phyloP scores from a whole-genome alignment of 1,140 invertebrate species.

The Rhagoletis zephyria region DNA sequence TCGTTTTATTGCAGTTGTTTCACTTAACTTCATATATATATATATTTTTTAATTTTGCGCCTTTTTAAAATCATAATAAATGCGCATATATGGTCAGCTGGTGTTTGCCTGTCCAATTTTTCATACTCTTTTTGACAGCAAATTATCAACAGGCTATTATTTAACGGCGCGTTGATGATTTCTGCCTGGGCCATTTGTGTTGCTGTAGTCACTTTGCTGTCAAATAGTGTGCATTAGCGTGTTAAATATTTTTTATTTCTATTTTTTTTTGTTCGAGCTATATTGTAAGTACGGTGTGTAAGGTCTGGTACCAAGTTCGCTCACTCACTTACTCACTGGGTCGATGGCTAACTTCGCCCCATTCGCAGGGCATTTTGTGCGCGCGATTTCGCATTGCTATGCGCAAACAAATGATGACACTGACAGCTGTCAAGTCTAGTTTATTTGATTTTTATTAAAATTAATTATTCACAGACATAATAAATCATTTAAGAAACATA shows the following conservation, averaged over 20 bases:
- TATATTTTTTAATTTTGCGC: neutral
- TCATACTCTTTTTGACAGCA: slow-evolving; percentile 39
- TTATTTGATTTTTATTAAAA: slow-evolving; percentile 55
- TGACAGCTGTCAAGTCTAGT: slow-evolving; percentile 54
- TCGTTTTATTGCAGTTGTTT: neutral
- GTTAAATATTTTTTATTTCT: neutral
- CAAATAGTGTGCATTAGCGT: slow-evolving; percentile 6
- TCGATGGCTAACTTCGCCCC: neutral
- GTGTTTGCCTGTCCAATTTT: slow-evolving; percentile 24
- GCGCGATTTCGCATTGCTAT: slow-evolving; percentile 27
- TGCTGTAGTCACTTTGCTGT: slow-evolving; percentile 27
- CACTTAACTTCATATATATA: no score
- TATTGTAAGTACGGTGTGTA: neutral
- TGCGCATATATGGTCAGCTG: neutral
- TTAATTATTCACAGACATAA: slow-evolving; percentile 53
- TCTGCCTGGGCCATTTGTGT: neutral
- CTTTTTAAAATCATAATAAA: slow-evolving; percentile 24
- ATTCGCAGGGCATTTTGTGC: neutral
- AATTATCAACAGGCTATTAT: slow-evolving; percentile 40
- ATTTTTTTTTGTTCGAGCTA: neutral
- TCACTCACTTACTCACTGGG: slow-evolving; percentile 3
- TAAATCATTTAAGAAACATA: slow-evolving; percentile 43
- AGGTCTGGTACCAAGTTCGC: neutral
- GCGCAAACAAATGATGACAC: slow-evolving; percentile 54
- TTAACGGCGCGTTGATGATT: slow-evolving; percentile 36